A percentile compares a stretch with the other conserved stretches of the same genome.
Evolutionary conservation across 2,113 vertebrate genomes (phyloP).

Genomic region (Dendropsophus ebraccatus): DNA sequence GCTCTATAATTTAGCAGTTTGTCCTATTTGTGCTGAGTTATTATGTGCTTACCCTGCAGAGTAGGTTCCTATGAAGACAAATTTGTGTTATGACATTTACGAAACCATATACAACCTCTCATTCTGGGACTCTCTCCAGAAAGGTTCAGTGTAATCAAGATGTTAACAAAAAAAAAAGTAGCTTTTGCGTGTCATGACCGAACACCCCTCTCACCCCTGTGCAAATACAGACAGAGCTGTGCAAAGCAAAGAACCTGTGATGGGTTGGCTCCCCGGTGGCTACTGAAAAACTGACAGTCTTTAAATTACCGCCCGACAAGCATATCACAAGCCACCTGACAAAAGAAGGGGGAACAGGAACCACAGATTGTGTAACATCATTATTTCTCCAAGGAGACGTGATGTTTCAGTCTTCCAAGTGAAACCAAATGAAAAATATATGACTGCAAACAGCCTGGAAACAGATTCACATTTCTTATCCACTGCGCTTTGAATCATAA

Average conservation of each 20-base stretch:
- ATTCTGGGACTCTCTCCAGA: conserved; percentile 47
- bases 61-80: conserved; percentile 61
- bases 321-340: conserved; percentile 61
- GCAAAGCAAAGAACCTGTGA: conserved; percentile 40
- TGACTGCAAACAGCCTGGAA: conserved; percentile 66
- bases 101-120: conserved; percentile 5
- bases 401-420: conserved; percentile 54
- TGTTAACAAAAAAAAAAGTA: conserved; percentile 60
- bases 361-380: conserved; percentile 48
- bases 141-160: conserved; percentile 61
- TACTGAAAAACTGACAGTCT: conserved; percentile 64
- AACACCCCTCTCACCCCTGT: conserved; percentile 47
- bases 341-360: conserved; percentile 55
- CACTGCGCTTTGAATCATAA: conserved; percentile 69
- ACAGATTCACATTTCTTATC: conserved; percentile 64
- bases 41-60: conserved; percentile 60
- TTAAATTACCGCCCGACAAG: conserved; percentile 66
- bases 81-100: conserved; percentile 38
- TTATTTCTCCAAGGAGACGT: conserved; percentile 52
- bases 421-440: conserved; percentile 70
- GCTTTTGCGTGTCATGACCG: conserved; percentile 61
- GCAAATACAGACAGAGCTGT: conserved; percentile 58
- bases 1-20: conserved; percentile 53
- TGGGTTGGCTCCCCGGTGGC: conserved; percentile 58
- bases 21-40: conserved; percentile 56